Evolutionary conservation across 2,113 vertebrate genomes (phyloP).

Genomic region (Gobio gobio): DNA sequence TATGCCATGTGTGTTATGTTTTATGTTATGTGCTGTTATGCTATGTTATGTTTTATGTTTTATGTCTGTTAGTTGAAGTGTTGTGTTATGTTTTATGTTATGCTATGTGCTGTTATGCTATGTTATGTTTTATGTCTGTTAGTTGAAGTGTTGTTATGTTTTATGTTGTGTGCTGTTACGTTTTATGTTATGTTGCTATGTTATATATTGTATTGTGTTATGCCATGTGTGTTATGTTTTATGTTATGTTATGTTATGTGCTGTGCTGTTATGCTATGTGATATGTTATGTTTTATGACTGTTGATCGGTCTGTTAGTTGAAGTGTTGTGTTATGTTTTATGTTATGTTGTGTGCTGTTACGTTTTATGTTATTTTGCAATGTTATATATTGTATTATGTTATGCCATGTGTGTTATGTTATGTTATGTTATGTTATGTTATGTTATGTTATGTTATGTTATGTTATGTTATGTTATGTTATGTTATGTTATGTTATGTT

Average conservation of each 20-base stretch:
- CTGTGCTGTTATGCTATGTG: no score
- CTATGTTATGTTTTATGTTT: no score
- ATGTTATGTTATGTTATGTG: no score
- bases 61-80: no score
- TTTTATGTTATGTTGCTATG: not conserved
- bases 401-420: no score
- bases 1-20: no score
- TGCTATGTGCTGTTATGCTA: not conserved
- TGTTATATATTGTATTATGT: not conserved
- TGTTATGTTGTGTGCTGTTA: not conserved
- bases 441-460: not conserved
- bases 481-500: not conserved
- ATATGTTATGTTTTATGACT: no score
- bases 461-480: not conserved
- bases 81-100: not conserved
- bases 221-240: no score
- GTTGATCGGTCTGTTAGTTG: no score
- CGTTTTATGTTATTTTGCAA: not conserved
- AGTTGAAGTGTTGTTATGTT: no score
- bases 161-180: not conserved
- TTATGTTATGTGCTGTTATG: no score
- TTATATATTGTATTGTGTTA: not conserved
- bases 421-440: not conserved
- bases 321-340: not conserved
- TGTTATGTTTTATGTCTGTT: no score